Percentiles rank a stretch among this genome's conserved stretches.
Conservation (phyloP, 1,140 invertebrate genomes). For the Ceratitis capitata region DNA sequence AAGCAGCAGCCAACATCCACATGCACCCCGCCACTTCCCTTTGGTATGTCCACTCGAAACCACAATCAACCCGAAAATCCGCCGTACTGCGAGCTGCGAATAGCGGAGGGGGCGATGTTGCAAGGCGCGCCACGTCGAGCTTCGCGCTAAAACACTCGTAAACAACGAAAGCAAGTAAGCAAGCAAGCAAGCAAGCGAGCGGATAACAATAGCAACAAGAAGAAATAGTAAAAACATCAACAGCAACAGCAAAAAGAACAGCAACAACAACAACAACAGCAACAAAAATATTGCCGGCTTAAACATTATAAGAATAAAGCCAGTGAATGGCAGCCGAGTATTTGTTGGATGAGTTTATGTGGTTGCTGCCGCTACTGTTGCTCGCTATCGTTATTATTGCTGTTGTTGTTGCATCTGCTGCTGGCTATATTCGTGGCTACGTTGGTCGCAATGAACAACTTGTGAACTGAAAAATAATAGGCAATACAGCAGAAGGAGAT, state of each 20-base stretch:
- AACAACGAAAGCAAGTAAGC: constrained; percentile 25
- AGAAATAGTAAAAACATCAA: neutral
- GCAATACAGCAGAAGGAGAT: neutral
- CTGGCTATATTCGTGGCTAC: neutral
- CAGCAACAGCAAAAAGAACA: neutral
- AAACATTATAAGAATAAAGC: constrained; percentile 23
- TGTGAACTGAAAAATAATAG: neutral
- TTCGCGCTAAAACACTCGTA: constrained; percentile 20
- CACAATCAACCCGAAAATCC: constrained; percentile 33
- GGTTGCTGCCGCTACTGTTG: neutral
- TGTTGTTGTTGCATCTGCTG: neutral
- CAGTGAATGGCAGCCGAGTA: constrained; percentile 16
- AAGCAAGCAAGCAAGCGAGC: too few species aligned
- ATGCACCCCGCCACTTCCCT: too few species aligned
- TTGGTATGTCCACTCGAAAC: neutral
- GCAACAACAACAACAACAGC: neutral
- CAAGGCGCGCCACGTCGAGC: neutral
- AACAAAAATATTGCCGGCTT: neutral
- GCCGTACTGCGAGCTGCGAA: too few species aligned
- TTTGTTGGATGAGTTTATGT: constrained; percentile 1
- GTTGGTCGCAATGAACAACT: constrained; percentile 25
- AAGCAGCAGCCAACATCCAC: neutral
- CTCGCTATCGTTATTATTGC: neutral
- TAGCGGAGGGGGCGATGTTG: too few species aligned
- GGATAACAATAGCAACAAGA: neutral